These are phyloP conservation scores for Synergus japonicus DNA, from an alignment of 2,888 invertebrate species.

Conservation along the genomic window DNA sequence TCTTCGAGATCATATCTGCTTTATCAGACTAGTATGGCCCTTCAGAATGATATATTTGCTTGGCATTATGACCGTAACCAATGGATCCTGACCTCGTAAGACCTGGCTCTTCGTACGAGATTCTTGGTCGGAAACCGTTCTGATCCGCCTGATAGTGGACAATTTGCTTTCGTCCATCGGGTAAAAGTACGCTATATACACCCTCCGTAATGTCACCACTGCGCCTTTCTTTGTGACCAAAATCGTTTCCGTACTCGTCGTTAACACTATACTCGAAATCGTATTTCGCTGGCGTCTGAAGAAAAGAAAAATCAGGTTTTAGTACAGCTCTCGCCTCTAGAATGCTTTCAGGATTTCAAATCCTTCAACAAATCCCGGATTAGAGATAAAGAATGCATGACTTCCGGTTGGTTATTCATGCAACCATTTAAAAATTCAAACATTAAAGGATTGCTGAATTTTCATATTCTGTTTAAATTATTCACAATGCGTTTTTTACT, in stretches of 20 bases:
- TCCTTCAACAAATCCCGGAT: background rate
- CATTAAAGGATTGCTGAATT: background rate
- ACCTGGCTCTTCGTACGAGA: slow-evolving; percentile 81
- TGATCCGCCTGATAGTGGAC: slow-evolving; percentile 85
- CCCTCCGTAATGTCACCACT: slow-evolving; percentile 75
- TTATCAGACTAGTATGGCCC: slow-evolving; percentile 49
- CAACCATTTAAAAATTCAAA: background rate
- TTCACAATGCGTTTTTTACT: background rate
- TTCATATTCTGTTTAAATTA: background rate
- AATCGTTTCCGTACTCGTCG: slow-evolving; percentile 75
- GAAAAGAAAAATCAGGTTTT: slow-evolving; percentile 47
- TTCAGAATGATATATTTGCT: slow-evolving; percentile 14
- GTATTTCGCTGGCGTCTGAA: slow-evolving; percentile 71
- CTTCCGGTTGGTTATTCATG: background rate
- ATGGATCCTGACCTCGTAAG: slow-evolving; percentile 44
- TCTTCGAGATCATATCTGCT: background rate
- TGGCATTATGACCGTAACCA: slow-evolving; percentile 46
- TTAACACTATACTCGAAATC: slow-evolving; percentile 74
- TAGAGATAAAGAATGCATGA: background rate
- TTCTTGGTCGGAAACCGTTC: slow-evolving; percentile 83
- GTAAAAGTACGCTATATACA: slow-evolving; percentile 74
- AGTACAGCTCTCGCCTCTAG: background rate
- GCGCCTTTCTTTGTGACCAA: slow-evolving; percentile 75
- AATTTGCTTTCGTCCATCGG: slow-evolving; percentile 79
- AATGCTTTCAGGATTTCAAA: background rate